Percentiles rank a stretch among this genome's conserved stretches.
Evolutionary conservation across 1,140 invertebrate species (phyloP).

Genomic region (Tetragonula clypearis): DNA sequence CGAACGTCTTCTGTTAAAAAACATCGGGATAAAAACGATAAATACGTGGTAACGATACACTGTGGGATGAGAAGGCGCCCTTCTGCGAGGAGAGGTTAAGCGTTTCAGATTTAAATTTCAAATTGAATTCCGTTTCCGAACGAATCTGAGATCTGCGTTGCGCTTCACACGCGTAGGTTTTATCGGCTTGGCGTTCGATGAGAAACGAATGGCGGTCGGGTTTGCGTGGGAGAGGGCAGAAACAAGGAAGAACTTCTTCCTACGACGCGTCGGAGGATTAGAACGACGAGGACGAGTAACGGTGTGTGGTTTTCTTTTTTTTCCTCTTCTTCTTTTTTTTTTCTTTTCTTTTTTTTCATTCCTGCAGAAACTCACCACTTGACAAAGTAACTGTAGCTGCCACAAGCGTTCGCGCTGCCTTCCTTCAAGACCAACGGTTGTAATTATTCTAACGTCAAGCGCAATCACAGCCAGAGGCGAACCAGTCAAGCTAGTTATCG

Average conservation of each 20-base stretch:
- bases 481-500: constrained; percentile 23
- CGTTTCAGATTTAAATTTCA: not conserved
- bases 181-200: not conserved
- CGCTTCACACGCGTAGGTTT: not conserved
- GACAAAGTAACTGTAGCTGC: constrained; percentile 32
- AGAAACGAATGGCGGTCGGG: constrained; percentile 41
- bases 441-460: constrained; percentile 25
- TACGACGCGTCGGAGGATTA: not conserved
- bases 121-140: not conserved
- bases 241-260: constrained; percentile 33
- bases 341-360: not conserved
- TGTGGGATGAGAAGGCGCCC: no score
- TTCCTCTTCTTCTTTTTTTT: not conserved
- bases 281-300: constrained; percentile 18
- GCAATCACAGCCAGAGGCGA: not conserved
- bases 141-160: not conserved
- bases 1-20: no score
- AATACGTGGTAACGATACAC: no score
- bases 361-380: constrained; percentile 29
- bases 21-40: no score
- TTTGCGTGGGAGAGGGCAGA: constrained; percentile 42
- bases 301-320: not conserved
- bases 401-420: not conserved
- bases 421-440: not conserved
- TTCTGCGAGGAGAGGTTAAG: not conserved